Conservation (phyloP, 1,140 invertebrate genomes). For the Ceratitis capitata region DNA sequence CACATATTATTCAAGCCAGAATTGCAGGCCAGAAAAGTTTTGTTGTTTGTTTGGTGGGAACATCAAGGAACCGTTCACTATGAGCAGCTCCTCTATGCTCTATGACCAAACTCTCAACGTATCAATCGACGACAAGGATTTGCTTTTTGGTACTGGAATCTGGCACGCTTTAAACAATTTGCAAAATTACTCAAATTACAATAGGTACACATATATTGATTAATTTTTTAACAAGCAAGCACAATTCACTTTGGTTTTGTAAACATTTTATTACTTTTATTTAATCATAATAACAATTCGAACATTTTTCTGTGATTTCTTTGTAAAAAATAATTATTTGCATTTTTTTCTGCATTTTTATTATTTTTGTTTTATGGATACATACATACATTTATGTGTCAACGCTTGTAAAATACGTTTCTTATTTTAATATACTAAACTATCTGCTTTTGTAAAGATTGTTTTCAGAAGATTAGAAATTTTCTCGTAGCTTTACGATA, state of each 20-base stretch:
- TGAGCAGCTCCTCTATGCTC: too few relatives aligned
- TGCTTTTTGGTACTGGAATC: too few relatives aligned
- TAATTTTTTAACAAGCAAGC: not conserved
- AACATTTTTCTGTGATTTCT: not conserved
- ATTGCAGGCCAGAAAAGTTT: too few relatives aligned
- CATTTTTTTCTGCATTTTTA: not conserved
- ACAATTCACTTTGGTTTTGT: conserved; percentile 9
- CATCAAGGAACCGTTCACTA: too few relatives aligned
- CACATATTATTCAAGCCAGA: too few relatives aligned
- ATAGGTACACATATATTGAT: too few relatives aligned
- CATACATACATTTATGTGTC: not conserved
- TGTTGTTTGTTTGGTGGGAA: too few relatives aligned
- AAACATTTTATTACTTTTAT: conserved; percentile 19
- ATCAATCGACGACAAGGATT: too few relatives aligned
- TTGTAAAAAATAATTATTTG: conserved; percentile 1
- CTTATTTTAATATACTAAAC: not conserved
- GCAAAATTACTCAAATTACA: too few relatives aligned
- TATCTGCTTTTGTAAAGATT: not conserved
- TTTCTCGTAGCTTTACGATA: not conserved
- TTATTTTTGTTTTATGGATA: too few relatives aligned
- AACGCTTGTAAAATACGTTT: conserved; percentile 18
- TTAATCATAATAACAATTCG: conserved; percentile 29
- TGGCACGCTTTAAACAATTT: too few relatives aligned
- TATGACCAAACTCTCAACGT: too few relatives aligned
- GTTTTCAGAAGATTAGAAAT: not conserved